These are phyloP conservation scores for Grammomys dolichurus DNA, from an alignment of 2,113 vertebrate species.

Conservation along the genomic window DNA sequence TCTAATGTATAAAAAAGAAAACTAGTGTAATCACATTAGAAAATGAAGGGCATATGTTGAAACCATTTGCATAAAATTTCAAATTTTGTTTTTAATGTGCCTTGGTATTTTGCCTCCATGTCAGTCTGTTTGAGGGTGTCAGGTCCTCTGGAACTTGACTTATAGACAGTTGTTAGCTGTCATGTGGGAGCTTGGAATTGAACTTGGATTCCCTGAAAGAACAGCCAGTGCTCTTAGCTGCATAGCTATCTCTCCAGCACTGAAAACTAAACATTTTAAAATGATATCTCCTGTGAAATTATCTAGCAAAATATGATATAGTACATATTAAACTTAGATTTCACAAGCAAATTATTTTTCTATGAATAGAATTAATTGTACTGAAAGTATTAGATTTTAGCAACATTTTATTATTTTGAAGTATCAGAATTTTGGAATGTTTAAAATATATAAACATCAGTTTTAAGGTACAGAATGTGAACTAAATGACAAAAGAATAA, in stretches of 20 bases:
- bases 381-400: neutral
- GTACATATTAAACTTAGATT: neutral
- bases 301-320: neutral
- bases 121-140: neutral
- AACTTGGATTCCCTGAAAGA: neutral
- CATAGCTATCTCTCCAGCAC: neutral
- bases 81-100: neutral
- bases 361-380: neutral
- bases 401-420: neutral
- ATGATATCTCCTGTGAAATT: neutral
- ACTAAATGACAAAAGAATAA: neutral
- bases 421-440: neutral
- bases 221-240: neutral
- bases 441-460: neutral
- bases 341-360: neutral
- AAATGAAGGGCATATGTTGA: neutral
- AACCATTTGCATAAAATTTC: neutral
- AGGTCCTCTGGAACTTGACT: neutral
- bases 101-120: neutral
- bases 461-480: neutral
- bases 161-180: neutral
- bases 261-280: neutral
- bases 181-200: neutral
- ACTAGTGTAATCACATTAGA: too few species aligned
- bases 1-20: neutral